phyloP scores from a whole-genome alignment of 1,140 invertebrate genomes.

The Trinorchestia longiramus region DNA sequence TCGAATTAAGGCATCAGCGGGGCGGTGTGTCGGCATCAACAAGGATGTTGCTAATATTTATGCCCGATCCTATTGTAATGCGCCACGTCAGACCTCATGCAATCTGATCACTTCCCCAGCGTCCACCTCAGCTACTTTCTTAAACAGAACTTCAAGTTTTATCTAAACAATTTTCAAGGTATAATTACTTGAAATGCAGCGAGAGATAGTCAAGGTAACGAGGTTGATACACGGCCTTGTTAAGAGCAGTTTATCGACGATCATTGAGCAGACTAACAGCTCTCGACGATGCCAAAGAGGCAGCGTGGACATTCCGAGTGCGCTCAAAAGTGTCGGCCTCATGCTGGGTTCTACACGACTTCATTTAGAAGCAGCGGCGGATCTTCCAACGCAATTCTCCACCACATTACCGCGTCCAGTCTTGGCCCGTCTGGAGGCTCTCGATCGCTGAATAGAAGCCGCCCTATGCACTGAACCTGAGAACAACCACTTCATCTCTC shows the following conservation, averaged over 20 bases:
- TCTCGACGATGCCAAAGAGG: not conserved
- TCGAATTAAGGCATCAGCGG: slow-evolving; percentile 49
- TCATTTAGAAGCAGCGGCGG: slow-evolving; percentile 41
- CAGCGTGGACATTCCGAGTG: not conserved
- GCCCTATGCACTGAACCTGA: slow-evolving; percentile 20
- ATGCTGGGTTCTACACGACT: slow-evolving; percentile 41
- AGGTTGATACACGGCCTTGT: not conserved
- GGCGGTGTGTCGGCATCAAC: slow-evolving; percentile 50
- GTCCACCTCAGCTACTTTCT: slow-evolving; percentile 29
- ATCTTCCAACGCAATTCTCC: slow-evolving; percentile 31
- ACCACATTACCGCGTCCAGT: slow-evolving; percentile 27
- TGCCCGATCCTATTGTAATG: slow-evolving; percentile 51
- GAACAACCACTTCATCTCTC: slow-evolving; percentile 37
- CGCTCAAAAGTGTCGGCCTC: slow-evolving; percentile 5
- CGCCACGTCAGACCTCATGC: slow-evolving; percentile 24
- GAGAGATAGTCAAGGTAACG: not conserved
- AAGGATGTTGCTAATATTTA: slow-evolving; percentile 50
- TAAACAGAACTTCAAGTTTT: not conserved
- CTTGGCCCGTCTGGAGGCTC: not conserved
- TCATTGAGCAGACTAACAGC: not conserved
- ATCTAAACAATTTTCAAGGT: not conserved
- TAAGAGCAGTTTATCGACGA: not conserved
- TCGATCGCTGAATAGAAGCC: slow-evolving; percentile 36
- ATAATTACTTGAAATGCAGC: not conserved
- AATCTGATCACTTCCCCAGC: slow-evolving; percentile 38